These are phyloP conservation scores for Dermochelys coriacea DNA, from an alignment of 2,797 vertebrate species.

Conservation along the genomic window DNA sequence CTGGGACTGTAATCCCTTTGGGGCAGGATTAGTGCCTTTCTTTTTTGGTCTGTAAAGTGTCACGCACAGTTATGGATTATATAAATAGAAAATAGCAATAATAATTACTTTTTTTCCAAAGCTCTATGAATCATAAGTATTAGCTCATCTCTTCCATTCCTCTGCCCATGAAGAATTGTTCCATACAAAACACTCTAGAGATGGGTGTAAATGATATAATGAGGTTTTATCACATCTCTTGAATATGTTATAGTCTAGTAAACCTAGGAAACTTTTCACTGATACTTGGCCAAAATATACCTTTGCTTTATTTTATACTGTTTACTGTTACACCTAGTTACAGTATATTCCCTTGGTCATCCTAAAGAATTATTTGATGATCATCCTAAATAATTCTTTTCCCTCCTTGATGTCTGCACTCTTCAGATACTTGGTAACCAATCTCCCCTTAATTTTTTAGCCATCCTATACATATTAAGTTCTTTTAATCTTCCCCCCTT, in stretches of 20 bases:
- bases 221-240: background rate
- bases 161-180: background rate
- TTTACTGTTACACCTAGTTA: background rate
- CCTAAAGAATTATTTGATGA: background rate
- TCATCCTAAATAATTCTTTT: background rate
- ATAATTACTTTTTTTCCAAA: slow-evolving; percentile 5
- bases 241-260: background rate
- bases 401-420: background rate
- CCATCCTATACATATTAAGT: background rate
- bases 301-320: slow-evolving; percentile 22
- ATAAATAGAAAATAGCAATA: background rate
- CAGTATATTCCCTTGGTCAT: background rate
- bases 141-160: slow-evolving; percentile 46
- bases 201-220: background rate
- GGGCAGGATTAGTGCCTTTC: background rate
- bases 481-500: background rate
- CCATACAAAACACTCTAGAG: background rate
- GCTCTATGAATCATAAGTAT: background rate
- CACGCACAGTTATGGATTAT: background rate
- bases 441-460: background rate
- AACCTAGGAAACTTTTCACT: background rate
- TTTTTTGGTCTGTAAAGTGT: background rate
- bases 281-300: background rate
- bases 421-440: slow-evolving; percentile 9
- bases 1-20: background rate